Conservation (phyloP, 2,888 invertebrate species). For the Iselma pallidipennis region DNA sequence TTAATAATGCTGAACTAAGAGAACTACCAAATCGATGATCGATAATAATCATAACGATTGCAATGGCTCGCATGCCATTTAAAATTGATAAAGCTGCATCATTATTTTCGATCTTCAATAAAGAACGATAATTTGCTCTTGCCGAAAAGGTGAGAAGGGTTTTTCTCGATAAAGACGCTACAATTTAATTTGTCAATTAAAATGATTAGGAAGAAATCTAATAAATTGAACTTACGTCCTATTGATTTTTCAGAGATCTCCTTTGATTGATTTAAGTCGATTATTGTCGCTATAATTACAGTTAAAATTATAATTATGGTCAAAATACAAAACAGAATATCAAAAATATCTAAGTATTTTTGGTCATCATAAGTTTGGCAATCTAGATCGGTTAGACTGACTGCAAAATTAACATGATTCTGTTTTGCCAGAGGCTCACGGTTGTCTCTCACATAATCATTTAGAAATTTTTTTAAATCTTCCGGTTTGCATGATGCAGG, state of each 20-base stretch:
- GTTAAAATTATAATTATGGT: conserved; percentile 43
- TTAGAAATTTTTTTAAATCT: conserved; percentile 37
- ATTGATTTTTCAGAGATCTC: conserved; percentile 40
- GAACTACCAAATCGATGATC: conserved; percentile 62
- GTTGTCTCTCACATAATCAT: conserved; percentile 31
- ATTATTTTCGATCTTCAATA: conserved; percentile 54
- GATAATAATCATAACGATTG: conserved; percentile 61
- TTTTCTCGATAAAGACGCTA: conserved; percentile 21
- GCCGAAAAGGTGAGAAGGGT: conserved; percentile 47
- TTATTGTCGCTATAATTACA: conserved; percentile 48
- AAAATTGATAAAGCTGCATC: conserved; percentile 57
- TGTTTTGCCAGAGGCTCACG: conserved; percentile 43
- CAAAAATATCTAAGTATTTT: conserved; percentile 41
- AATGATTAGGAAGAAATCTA: neutral
- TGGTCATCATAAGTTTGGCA: conserved; percentile 46
- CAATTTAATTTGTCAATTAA: neutral
- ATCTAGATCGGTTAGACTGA: conserved; percentile 32
- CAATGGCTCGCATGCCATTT: conserved; percentile 62
- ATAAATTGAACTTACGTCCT: conserved; percentile 8
- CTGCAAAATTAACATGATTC: conserved; percentile 42
- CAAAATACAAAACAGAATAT: conserved; percentile 50
- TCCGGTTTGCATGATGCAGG: conserved; percentile 42
- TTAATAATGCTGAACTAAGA: conserved; percentile 61
- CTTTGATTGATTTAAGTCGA: conserved; percentile 40
- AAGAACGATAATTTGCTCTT: conserved; percentile 49